Evolutionary conservation across 2,888 invertebrate genomes (phyloP).

Genomic region (Leptopilina syphax): DNA sequence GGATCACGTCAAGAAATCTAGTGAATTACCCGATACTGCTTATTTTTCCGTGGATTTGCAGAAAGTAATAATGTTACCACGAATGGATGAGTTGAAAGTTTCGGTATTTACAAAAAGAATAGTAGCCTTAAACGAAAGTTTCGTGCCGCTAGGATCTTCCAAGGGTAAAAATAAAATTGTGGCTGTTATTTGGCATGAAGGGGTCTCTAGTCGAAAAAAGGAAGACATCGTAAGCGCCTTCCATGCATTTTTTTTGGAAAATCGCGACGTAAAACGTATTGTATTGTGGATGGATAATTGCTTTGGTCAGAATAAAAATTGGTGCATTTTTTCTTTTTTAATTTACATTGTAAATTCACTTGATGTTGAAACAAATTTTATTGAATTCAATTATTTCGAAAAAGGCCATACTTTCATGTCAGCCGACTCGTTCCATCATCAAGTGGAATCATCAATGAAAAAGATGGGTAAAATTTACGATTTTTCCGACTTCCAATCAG

Average conservation of each 20-base stretch:
- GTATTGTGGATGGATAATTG: constrained; percentile 46
- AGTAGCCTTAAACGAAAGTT: too few relatives aligned
- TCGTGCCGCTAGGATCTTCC: too few relatives aligned
- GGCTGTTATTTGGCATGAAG: background rate
- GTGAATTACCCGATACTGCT: background rate
- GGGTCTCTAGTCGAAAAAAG: constrained; percentile 35
- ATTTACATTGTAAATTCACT: constrained; percentile 44
- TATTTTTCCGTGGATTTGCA: constrained; percentile 29
- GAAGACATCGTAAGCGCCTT: constrained; percentile 43
- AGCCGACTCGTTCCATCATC: constrained; percentile 44
- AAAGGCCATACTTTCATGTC: constrained; percentile 46
- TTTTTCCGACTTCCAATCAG: constrained; percentile 44
- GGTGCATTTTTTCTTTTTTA: constrained; percentile 43
- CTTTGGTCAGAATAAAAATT: constrained; percentile 44
- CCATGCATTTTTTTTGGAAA: constrained; percentile 37
- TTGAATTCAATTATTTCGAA: constrained; percentile 46
- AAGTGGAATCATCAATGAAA: constrained; percentile 44
- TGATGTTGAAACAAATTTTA: constrained; percentile 28
- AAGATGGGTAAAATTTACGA: constrained; percentile 46
- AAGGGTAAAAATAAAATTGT: too few relatives aligned
- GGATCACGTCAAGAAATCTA: background rate
- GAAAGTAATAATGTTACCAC: constrained; percentile 40
- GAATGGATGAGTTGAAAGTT: constrained; percentile 26
- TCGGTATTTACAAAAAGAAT: background rate
- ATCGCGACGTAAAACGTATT: constrained; percentile 38